Base-by-base conservation (phyloP, 2,888 invertebrate species). In the Dorcus parallelipipedus region DNA sequence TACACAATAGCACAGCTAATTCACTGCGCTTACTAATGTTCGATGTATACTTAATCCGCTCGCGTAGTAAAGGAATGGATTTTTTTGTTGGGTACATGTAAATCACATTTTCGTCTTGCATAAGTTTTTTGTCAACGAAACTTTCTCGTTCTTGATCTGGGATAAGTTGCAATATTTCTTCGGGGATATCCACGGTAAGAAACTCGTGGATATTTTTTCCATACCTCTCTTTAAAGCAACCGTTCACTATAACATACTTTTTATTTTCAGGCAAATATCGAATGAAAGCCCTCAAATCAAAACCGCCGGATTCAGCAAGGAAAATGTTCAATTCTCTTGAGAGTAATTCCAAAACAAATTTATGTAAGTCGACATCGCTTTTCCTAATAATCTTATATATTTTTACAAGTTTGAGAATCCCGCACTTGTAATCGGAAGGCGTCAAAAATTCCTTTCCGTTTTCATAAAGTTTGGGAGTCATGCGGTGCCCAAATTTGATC, bases 341-440 rank as follows among this genome's bases (percentile, higher is more conserved):
- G 39, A 56, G 58, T 4, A 54, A 49, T 41, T 53, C 58, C 14
- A 54, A n/a, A 43, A 57, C 50, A 33, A 57, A 55, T 38, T 43
- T n/a, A 8, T 49, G n/a, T 47, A 59, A 61, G 10, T 49, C 53
- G 1, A 10, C 17, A 9, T 58, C 53, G 14, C 41, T 49, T 23
- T 50, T 45, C 9, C 41, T 39, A 6, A 45, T 20, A 6, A 49
- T 42, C 39, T 58, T 54, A 26, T 39, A 45, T 10, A 58, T 42
- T 50, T 49, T 14, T n/a, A 9, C 3, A 10, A 47, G 49, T 33
- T 50, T 49, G 8, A 6, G 23, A 6, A 50, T 17, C 9, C 40
- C 14, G 26, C 9, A 38, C 6, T 23, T 39, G 10, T 38, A n/a
- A 7, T 42, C 43, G 38, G 43, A 9, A 39, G 45, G 9, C 9